Evolutionary conservation across 30 jellyfish, hydroid and myxozoan species (phyloP).

Genomic region (Nemopilema nomurai): DNA sequence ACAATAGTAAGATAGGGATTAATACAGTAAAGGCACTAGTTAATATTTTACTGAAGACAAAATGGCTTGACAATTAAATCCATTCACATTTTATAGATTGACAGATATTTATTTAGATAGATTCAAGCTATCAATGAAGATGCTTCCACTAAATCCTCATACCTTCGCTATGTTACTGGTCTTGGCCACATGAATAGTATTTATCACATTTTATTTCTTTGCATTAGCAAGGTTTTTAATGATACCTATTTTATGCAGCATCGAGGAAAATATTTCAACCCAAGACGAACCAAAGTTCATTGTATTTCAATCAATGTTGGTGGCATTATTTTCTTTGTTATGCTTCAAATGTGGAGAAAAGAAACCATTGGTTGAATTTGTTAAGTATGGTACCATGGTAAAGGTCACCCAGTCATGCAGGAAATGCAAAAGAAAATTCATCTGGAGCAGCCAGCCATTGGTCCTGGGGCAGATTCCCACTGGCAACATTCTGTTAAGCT

Average conservation of each 20-base stretch:
- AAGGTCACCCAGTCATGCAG: constrained; percentile 37
- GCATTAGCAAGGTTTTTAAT: not conserved
- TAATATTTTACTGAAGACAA: not conserved
- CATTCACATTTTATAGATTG: not conserved
- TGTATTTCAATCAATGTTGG: constrained; percentile 32
- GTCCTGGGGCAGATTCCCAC: constrained; percentile 22
- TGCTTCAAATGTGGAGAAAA: constrained; percentile 32
- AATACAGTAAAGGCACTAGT: not conserved
- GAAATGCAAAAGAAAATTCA: constrained; percentile 9
- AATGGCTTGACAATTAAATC: not conserved
- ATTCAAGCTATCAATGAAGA: not conserved
- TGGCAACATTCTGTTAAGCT: constrained; percentile 40
- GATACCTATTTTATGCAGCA: constrained; percentile 14
- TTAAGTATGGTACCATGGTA: constrained; percentile 47
- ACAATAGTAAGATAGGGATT: not conserved
- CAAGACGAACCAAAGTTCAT: constrained; percentile 44
- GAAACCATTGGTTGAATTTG: constrained; percentile 31
- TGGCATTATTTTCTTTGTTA: constrained; percentile 32
- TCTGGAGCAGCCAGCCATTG: constrained; percentile 43
- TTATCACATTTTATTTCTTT: not conserved
- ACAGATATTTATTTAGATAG: not conserved
- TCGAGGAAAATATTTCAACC: constrained; percentile 16
- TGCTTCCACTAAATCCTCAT: not conserved
- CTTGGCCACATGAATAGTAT: not conserved
- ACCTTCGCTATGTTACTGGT: not conserved